These are phyloP conservation scores for Mesocricetus auratus DNA, from an alignment of 2,113 vertebrate species.

Conservation along the genomic window DNA sequence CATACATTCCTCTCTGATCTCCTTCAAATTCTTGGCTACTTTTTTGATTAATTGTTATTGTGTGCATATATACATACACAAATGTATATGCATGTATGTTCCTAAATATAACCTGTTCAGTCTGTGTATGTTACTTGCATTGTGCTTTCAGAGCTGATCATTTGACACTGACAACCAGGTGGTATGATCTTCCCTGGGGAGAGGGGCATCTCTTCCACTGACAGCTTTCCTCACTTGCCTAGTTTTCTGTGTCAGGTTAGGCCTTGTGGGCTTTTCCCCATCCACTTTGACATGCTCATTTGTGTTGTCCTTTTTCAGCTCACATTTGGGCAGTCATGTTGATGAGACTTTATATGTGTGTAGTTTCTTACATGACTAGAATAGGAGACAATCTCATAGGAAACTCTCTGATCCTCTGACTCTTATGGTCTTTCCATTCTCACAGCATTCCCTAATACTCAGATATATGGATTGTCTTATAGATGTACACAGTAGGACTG, in stretches of 20 bases:
- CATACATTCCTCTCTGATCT: neutral
- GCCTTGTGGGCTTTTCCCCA: neutral
- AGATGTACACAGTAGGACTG: neutral
- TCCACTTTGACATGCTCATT: neutral
- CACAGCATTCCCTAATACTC: neutral
- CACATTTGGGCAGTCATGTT: neutral
- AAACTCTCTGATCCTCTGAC: neutral
- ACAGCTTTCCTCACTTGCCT: neutral
- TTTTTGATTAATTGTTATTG: neutral
- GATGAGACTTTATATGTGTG: neutral
- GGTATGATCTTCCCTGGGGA: neutral
- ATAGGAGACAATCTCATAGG: neutral
- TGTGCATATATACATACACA: neutral
- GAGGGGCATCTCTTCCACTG: neutral
- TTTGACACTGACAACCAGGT: neutral
- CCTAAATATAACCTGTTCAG: neutral
- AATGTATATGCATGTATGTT: neutral
- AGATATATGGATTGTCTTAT: neutral
- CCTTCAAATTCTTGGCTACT: neutral
- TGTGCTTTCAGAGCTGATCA: neutral
- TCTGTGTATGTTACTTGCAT: neutral
- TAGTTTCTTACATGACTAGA: neutral
- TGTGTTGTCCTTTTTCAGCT: neutral
- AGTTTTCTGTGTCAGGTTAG: neutral
- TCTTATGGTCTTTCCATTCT: neutral